These are phyloP conservation scores for Bombus turneri DNA, from an alignment of 1,140 invertebrate species.

Conservation along the genomic window DNA sequence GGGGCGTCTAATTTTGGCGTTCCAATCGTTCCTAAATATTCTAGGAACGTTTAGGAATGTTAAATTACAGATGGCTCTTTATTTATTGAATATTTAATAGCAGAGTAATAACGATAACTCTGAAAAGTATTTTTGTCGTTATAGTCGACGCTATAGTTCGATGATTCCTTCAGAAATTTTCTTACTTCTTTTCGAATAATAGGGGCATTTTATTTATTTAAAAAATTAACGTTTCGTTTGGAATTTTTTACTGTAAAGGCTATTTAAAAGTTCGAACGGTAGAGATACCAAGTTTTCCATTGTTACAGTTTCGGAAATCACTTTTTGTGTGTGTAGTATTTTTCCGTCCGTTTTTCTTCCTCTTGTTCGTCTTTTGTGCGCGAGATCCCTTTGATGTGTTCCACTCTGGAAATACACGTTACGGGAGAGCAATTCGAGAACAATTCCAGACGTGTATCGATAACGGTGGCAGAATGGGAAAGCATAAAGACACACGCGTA, in stretches of 20 bases:
- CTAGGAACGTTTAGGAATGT: not conserved
- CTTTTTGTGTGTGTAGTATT: not conserved
- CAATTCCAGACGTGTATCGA: conserved; percentile 40
- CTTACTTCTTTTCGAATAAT: not conserved
- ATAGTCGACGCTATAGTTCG: no score
- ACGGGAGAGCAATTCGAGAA: conserved; percentile 26
- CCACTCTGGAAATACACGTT: conserved; percentile 2
- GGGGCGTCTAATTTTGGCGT: not conserved
- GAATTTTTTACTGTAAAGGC: not conserved
- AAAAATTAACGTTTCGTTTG: not conserved
- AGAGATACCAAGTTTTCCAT: not conserved
- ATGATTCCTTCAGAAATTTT: not conserved
- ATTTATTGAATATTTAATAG: no score
- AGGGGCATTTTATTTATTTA: not conserved
- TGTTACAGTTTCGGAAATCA: not conserved
- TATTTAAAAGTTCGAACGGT: not conserved
- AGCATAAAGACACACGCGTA: not conserved
- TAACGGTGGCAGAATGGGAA: not conserved
- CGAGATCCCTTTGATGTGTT: conserved; percentile 11
- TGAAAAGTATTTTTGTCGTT: no score
- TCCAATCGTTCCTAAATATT: not conserved
- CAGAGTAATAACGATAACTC: no score
- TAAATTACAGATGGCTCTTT: no score
- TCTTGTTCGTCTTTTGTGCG: not conserved
- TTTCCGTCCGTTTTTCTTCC: not conserved